These are phyloP conservation scores for Pogoniulus pusillus DNA, from an alignment of 2,797 vertebrate genomes.

Conservation along the genomic window DNA sequence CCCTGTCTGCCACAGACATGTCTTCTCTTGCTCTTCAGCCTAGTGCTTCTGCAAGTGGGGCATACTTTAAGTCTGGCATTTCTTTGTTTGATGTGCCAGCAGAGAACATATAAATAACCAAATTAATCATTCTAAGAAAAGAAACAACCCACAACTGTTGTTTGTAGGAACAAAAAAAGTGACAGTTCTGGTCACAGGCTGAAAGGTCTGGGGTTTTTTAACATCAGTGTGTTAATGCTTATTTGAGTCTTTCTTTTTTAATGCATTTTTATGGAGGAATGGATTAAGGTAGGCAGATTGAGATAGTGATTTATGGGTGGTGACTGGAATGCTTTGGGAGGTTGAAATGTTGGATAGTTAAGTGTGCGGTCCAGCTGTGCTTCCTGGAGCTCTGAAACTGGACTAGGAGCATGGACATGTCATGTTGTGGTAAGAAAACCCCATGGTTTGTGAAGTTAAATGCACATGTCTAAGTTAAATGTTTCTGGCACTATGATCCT, in stretches of 20 bases:
- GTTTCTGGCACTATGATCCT: not conserved
- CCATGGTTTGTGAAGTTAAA: not conserved
- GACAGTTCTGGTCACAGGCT: not conserved
- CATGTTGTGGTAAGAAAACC: not conserved
- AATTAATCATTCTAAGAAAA: not conserved
- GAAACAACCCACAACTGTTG: not conserved
- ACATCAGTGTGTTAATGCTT: not conserved
- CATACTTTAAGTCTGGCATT: not conserved
- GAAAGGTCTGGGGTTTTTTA: not conserved
- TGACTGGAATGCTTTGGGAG: not conserved
- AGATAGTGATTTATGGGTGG: not conserved
- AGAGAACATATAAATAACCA: not conserved
- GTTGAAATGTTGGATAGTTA: not conserved
- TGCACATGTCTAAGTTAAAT: not conserved
- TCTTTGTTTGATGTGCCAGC: not conserved
- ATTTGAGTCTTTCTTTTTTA: not conserved
- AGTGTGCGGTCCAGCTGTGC: not conserved
- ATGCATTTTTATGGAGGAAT: not conserved
- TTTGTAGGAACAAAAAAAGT: not conserved
- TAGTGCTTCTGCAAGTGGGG: not conserved
- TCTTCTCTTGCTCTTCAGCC: conserved; percentile 10
- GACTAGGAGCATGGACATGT: not conserved
- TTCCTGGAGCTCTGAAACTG: not conserved
- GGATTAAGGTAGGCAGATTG: not conserved
- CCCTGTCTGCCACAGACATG: not conserved